Evolutionary conservation across 2,888 invertebrate species (phyloP).

Genomic region (Schizaphis graminum): DNA sequence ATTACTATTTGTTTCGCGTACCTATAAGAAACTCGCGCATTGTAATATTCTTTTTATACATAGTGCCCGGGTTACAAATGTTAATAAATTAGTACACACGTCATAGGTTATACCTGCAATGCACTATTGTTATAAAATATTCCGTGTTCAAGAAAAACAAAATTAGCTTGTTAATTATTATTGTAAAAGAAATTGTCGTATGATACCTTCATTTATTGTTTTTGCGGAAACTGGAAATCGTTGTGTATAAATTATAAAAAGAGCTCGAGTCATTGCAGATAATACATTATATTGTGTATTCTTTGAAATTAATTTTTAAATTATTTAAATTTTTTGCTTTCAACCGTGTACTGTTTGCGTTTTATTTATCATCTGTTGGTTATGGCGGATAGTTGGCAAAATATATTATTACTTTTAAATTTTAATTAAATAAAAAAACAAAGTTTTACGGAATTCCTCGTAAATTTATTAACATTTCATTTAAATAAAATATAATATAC

Average conservation of each 20-base stretch:
- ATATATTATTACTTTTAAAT: background rate
- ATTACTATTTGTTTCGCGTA: background rate
- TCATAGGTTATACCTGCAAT: background rate
- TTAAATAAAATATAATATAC: background rate
- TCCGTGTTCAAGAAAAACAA: background rate
- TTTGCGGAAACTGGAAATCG: background rate
- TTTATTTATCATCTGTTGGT: constrained; percentile 29
- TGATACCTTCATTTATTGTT: background rate
- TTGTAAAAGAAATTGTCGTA: background rate
- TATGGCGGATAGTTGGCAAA: constrained; percentile 42
- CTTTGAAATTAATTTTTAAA: constrained; percentile 41
- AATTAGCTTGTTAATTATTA: background rate
- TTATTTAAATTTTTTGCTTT: constrained; percentile 36
- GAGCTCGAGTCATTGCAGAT: background rate
- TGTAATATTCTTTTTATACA: background rate
- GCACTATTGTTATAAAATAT: background rate
- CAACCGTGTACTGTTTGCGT: background rate
- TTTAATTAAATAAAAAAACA: background rate
- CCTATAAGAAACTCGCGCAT: background rate
- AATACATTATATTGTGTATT: background rate
- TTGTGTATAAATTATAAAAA: background rate
- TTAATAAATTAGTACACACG: background rate
- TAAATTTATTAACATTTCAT: constrained; percentile 27
- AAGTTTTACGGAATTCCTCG: background rate
- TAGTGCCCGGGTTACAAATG: background rate